Base-by-base conservation (phyloP, 2,113 vertebrate genomes). In the Larimichthys crocea region DNA sequence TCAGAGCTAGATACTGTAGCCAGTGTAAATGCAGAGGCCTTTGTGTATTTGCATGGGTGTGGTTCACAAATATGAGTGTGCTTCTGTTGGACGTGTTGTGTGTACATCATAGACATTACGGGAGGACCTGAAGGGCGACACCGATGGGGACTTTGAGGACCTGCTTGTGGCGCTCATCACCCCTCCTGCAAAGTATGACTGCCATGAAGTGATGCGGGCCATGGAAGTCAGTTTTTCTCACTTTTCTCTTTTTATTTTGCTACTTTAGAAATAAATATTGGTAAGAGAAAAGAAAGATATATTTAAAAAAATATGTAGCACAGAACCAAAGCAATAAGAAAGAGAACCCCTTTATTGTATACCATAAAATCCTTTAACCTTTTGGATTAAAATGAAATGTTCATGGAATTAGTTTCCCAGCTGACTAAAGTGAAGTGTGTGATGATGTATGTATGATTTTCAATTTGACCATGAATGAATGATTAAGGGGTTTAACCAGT, bases 101-200 rank as follows among this genome's bases (percentile, higher is more conserved):
- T 80, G 60, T 48, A 4, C 17, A 2, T 59, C 35, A 1, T 61
- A 97, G 96, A 77, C 88, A 0, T 60, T 97, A 61, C 90, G 93
- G 81, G 91, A 94, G 66, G 96, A 96, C 80, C 91, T 97, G 86
- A 91, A 96, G 84, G 90, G 93, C 1, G 96, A 97, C 62, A 95
- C 95, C 20, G 75, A 76, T 2, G 95, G 95, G 0, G 49, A 95
- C 62, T 93, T 97, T 35, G 85, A 94, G 76, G 29, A 82, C 2
- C 29, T 95, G 72, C 90, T 97, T 87, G 92, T 95, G 70, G 94
- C 94, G 5, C 94, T 97, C 0, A 70, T 92, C 62, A 94, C 90
- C 0, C 92, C 94, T 1, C 95, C 95, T 0, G 95, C 94, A 0
- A 55, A 71, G 49, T 96, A 92, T 49, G 96, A 96, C 90, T 94